Conservation (phyloP, 2,113 vertebrate genomes). For the Mixornis gularis region DNA sequence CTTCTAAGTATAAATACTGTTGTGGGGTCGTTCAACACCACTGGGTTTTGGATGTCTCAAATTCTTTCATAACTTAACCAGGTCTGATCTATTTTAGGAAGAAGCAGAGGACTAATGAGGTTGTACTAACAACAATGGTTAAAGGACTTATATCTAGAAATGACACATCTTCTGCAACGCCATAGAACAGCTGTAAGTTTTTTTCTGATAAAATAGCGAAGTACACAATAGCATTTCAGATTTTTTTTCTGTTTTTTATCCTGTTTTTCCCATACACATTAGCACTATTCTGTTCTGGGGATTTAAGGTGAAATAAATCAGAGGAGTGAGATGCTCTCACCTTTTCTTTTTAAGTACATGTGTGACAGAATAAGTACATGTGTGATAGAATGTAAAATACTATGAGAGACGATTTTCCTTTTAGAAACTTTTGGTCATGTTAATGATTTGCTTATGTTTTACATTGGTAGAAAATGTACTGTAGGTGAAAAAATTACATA, state of each 20-base stretch:
- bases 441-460: constrained; percentile 3
- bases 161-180: background rate
- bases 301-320: background rate
- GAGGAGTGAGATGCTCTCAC: background rate
- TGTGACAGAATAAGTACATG: background rate
- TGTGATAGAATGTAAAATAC: constrained; percentile 23
- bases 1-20: background rate
- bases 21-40: background rate
- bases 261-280: background rate
- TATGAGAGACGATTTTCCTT: background rate
- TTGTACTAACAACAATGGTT: background rate
- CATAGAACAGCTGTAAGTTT: background rate
- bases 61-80: background rate
- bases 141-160: background rate
- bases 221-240: background rate
- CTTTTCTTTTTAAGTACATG: background rate
- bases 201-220: constrained; percentile 2
- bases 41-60: background rate
- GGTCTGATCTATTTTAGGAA: background rate
- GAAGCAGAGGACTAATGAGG: background rate
- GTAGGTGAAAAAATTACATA: background rate
- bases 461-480: background rate
- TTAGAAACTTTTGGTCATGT: background rate
- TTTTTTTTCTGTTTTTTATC: fast-evolving
- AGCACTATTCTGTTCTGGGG: background rate